These are phyloP conservation scores for Scortum barcoo DNA, from an alignment of 2,113 vertebrate species.

Conservation along the genomic window DNA sequence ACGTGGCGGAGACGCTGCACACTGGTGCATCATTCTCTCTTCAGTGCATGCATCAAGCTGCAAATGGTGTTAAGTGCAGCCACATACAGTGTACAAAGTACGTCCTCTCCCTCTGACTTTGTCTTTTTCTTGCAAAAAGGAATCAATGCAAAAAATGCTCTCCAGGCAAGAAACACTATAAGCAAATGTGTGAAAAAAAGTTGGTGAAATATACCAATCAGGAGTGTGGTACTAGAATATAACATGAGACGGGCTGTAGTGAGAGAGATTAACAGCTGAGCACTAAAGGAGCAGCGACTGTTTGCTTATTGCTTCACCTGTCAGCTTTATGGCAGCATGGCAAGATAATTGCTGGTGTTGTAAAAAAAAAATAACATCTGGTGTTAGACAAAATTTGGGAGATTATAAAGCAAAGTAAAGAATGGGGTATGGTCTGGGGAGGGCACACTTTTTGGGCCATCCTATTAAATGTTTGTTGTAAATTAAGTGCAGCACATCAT, in stretches of 20 bases:
- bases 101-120: not conserved
- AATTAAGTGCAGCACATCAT: not conserved
- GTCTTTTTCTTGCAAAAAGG: not conserved
- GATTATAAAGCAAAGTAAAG: not conserved
- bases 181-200: not conserved
- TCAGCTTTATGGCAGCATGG: not conserved
- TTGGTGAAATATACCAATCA: not conserved
- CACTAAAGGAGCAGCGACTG: not conserved
- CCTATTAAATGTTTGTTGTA: not conserved
- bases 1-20: not conserved
- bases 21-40: not conserved
- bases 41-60: not conserved
- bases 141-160: not conserved
- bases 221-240: not conserved
- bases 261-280: no score
- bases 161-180: not conserved
- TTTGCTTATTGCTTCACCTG: no score
- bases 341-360: not conserved
- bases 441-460: not conserved
- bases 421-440: not conserved
- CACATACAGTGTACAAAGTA: not conserved
- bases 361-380: not conserved
- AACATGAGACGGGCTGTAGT: not conserved
- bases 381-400: no score
- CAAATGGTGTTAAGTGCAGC: not conserved